Base-by-base conservation (phyloP, 1,140 invertebrate species). In the Chymomyza costata region DNA sequence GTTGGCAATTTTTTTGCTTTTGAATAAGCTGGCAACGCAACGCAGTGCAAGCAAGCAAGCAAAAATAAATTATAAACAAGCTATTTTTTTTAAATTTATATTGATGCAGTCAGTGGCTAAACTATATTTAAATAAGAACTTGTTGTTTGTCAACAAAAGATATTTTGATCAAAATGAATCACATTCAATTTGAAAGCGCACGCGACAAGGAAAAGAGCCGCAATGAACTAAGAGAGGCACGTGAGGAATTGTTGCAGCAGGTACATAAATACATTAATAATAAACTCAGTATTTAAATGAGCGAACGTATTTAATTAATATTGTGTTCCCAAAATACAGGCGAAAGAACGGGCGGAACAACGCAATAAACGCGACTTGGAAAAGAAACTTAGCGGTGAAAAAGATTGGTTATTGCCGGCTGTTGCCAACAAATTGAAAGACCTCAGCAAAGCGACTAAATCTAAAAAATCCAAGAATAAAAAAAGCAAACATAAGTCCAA, bases 391-490 rank as follows among this genome's bases (percentile, higher is more conserved):
- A 46, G 85, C 30, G 86, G 86, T 0, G 86, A 87, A 41, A 56
- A 59, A 18, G 80, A 86, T 28, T 87, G 86, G 86, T 86, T 87
- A 74, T 54, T 87, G n/a, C 86, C 86, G 0, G 78, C 81, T 1
- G 59, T 87, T 15, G 59, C 65, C n/a, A 58, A 67, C 17, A 83
- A 82, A 47, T 39, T 83, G 30, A 73, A 86, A 2, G 50, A 66
- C 8, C 6, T 56, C 2, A 50, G 46, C 11, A 28, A 34, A 6
- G n/a, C 30, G 1, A 6, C 10, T 1, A 66, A 66, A 50, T 17
- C 78, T 1, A 62, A 46, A 1, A 53, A 61, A 43, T 41, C 46
- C 11, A 67, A 54, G 8, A 71, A 68, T 50, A 74, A 56, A 6
- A 84, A 82, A 45, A 39, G 43, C 1, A 85, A 85, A 34, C 71